Evolutionary conservation across 2,113 vertebrate species (phyloP).

Genomic region (Catharus fuscescens): DNA sequence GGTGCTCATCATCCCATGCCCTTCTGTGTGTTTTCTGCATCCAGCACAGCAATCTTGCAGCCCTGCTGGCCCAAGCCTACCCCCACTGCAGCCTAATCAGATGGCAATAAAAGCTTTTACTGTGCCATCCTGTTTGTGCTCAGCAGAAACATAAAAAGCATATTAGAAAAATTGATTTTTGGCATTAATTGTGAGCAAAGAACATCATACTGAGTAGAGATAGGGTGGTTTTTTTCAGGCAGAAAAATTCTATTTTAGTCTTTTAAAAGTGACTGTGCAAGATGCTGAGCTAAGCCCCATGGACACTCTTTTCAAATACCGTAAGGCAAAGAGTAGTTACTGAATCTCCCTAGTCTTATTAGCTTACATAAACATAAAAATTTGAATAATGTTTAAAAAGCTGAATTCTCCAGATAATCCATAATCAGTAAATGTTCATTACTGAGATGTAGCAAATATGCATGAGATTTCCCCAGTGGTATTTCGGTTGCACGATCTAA

Average conservation of each 20-base stretch:
- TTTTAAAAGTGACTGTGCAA: conserved; percentile 33
- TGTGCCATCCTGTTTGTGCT: conserved; percentile 40
- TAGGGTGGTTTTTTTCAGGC: neutral
- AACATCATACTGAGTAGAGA: neutral
- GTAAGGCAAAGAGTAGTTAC: conserved; percentile 50
- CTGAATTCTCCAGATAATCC: conserved; percentile 72
- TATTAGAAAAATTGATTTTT: conserved; percentile 32
- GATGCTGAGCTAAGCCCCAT: conserved; percentile 33
- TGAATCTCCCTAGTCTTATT: conserved; percentile 73
- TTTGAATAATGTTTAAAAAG: conserved; percentile 79
- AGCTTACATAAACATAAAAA: conserved; percentile 77
- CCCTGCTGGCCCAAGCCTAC: neutral
- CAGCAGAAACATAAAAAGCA: conserved; percentile 69
- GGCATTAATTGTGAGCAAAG: conserved; percentile 42
- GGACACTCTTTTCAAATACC: conserved; percentile 46
- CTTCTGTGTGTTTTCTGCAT: neutral
- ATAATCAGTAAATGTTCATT: conserved; percentile 77
- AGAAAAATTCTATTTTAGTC: conserved; percentile 39
- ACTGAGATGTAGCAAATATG: conserved; percentile 70
- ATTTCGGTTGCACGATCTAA: conserved; percentile 28
- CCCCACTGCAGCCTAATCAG: conserved; percentile 12
- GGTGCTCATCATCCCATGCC: neutral
- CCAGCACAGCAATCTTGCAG: neutral
- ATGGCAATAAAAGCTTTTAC: conserved; percentile 54
- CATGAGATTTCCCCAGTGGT: conserved; percentile 58